phyloP scores from a whole-genome alignment of 1,140 invertebrate genomes.

The Diorhabda elongata region DNA sequence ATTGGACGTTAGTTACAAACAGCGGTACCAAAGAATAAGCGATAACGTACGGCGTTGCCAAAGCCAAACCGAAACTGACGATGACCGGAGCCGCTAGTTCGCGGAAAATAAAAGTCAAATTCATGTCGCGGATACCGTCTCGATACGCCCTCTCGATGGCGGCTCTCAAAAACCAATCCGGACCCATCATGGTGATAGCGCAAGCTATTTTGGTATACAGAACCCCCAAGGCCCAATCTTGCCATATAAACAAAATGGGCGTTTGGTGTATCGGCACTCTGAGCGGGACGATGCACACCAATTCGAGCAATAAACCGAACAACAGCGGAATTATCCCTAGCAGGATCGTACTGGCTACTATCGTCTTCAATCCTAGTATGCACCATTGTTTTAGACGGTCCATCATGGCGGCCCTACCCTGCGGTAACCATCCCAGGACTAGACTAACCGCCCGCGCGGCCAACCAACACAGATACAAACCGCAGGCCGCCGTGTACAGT shows the following conservation, averaged over 20 bases:
- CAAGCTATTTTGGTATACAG: conserved; percentile 98
- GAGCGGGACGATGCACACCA: conserved; percentile 87
- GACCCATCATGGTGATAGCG: conserved; percentile 95
- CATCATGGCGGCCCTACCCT: conserved; percentile 74
- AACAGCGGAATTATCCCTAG: conserved; percentile 89
- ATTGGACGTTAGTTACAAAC: conserved; percentile 66
- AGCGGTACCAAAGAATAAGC: conserved; percentile 80
- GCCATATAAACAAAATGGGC: conserved; percentile 91
- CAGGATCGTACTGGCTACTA: conserved; percentile 72
- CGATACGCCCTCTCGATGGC: conserved; percentile 86
- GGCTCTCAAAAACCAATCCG: conserved; percentile 87
- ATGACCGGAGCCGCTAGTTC: conserved; percentile 87
- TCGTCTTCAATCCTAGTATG: conserved; percentile 61
- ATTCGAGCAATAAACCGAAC: conserved; percentile 85
- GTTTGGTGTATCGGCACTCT: conserved; percentile 91
- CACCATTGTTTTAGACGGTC: conserved; percentile 73
- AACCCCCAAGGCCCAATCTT: conserved; percentile 96
- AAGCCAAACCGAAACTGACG: conserved; percentile 76
- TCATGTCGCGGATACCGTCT: conserved; percentile 90
- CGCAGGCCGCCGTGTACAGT: conserved; percentile 90
- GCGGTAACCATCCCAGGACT: conserved; percentile 80
- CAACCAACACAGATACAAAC: conserved; percentile 92
- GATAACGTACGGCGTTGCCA: conserved; percentile 86
- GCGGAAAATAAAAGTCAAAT: conserved; percentile 78
- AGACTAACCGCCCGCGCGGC: conserved; percentile 71